These are phyloP conservation scores for Pyrocoelia pectoralis DNA, from an alignment of 2,888 invertebrate species.

Conservation along the genomic window DNA sequence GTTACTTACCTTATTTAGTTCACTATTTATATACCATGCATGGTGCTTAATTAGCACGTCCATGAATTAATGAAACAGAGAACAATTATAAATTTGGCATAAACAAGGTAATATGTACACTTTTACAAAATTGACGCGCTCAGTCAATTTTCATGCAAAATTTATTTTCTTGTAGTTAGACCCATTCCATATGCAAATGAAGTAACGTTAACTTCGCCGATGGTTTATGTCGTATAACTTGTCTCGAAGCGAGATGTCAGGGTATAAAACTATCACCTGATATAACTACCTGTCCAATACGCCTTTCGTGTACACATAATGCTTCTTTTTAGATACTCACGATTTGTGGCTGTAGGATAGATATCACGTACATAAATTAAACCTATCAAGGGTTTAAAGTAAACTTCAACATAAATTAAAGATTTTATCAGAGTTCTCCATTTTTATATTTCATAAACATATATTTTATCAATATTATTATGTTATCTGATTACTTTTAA, in stretches of 20 bases:
- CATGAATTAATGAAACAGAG: too few relatives aligned
- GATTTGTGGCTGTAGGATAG: conserved; percentile 25
- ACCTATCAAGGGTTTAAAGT: conserved; percentile 45
- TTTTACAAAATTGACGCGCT: too few relatives aligned
- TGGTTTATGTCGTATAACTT: conserved; percentile 47
- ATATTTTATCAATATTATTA: conserved; percentile 51
- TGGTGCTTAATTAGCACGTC: too few relatives aligned
- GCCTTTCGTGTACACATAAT: conserved; percentile 41
- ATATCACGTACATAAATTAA: conserved; percentile 50
- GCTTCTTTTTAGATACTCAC: conserved; percentile 30
- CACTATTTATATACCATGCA: too few relatives aligned
- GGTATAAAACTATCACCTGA: conserved; percentile 57
- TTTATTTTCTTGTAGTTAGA: conserved; percentile 15
- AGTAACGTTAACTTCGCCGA: conserved; percentile 38
- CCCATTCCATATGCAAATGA: conserved; percentile 46
- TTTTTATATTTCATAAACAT: conserved; percentile 44
- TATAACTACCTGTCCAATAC: conserved; percentile 54
- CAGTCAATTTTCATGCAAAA: conserved; percentile 11
- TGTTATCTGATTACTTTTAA: conserved; percentile 51
- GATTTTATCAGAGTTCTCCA: conserved; percentile 46
- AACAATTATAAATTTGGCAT: too few relatives aligned
- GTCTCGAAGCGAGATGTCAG: conserved; percentile 50
- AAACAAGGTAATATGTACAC: too few relatives aligned
- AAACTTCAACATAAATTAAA: conserved; percentile 48
- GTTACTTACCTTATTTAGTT: too few relatives aligned